phyloP scores from a whole-genome alignment of 2,888 invertebrate genomes.

The Reticulitermes lucifugus region DNA sequence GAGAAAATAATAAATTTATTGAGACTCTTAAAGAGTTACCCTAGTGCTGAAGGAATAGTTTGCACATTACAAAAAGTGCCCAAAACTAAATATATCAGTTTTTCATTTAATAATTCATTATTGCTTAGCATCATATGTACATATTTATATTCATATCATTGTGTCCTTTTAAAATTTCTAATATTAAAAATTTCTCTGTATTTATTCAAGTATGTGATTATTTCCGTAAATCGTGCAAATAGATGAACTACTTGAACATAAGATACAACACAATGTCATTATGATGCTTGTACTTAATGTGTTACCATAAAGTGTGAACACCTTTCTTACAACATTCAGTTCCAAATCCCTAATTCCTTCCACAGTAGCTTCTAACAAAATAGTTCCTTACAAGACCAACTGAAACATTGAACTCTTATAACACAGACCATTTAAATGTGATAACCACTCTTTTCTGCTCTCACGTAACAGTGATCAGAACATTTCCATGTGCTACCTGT shows the following conservation, averaged over 20 bases:
- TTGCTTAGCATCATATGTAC: constrained; percentile 69
- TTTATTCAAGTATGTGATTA: constrained; percentile 51
- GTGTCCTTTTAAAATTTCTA: constrained; percentile 61
- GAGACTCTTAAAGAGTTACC: constrained; percentile 42
- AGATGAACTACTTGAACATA: constrained; percentile 41
- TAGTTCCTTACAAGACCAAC: too few relatives aligned
- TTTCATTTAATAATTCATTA: constrained; percentile 59
- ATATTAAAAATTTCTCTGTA: constrained; percentile 56
- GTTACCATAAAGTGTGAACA: too few relatives aligned
- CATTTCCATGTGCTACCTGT: too few relatives aligned
- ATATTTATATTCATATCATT: constrained; percentile 78
- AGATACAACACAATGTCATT: not conserved
- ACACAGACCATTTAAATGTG: too few relatives aligned
- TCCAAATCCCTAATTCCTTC: too few relatives aligned
- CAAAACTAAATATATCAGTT: constrained; percentile 52
- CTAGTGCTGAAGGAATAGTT: constrained; percentile 46
- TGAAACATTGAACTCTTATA: too few relatives aligned
- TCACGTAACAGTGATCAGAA: too few relatives aligned
- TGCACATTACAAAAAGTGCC: constrained; percentile 51
- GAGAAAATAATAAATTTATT: constrained; percentile 30
- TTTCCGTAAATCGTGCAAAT: constrained; percentile 44
- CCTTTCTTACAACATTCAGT: too few relatives aligned
- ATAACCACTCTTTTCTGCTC: too few relatives aligned
- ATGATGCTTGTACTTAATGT: too few relatives aligned
- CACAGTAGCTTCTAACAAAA: too few relatives aligned